Evolutionary conservation across 2,797 vertebrate genomes (phyloP).

Genomic region (Sebastes paucispinis): DNA sequence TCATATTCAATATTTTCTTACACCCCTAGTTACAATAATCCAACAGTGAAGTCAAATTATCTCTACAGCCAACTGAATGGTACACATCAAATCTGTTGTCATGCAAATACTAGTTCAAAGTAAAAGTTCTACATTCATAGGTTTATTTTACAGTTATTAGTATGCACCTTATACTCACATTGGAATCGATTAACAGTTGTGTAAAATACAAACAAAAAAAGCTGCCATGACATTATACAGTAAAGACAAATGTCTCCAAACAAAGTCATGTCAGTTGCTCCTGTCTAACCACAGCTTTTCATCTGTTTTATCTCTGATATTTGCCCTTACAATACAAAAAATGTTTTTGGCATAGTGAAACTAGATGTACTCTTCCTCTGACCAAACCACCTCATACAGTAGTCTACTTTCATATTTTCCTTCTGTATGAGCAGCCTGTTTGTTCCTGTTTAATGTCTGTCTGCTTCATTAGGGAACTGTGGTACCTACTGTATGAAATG

Average conservation of each 20-base stretch:
- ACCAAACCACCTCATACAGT: neutral
- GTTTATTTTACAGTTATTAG: no score
- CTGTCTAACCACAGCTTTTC: neutral
- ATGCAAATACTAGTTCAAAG: neutral
- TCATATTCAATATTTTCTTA: no score
- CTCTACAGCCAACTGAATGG: neutral
- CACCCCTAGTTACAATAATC: neutral
- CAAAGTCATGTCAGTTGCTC: neutral
- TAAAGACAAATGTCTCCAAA: neutral
- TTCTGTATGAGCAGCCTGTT: neutral
- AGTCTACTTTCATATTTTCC: neutral
- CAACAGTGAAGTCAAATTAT: neutral
- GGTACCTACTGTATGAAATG: neutral
- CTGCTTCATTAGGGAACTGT: neutral
- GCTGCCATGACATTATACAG: neutral
- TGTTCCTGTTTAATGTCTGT: neutral
- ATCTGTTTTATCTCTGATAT: neutral
- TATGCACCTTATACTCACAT: neutral
- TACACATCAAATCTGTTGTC: neutral
- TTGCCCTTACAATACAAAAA: neutral
- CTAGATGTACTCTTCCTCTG: neutral
- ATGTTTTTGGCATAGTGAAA: neutral
- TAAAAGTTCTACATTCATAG: neutral
- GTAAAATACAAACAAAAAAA: neutral
- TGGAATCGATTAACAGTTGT: neutral